phyloP scores from a whole-genome alignment of 2,888 invertebrate species.

The Coelopa pilipes region DNA sequence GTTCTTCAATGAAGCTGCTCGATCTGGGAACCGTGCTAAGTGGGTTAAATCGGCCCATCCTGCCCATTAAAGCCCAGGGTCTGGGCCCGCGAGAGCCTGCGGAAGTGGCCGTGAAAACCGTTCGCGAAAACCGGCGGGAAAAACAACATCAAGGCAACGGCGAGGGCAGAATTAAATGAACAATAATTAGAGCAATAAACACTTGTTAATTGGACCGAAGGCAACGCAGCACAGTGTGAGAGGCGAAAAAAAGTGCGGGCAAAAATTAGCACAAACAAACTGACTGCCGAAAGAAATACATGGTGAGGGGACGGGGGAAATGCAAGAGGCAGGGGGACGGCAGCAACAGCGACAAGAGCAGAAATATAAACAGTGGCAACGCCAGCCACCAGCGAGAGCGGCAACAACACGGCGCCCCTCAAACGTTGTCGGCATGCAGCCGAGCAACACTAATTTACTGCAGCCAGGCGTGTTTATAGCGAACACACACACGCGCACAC shows the following conservation, averaged over 20 bases:
- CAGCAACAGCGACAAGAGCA: not conserved
- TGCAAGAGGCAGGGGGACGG: no score
- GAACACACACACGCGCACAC: constrained; percentile 10
- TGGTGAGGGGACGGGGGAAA: no score
- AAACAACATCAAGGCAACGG: not conserved
- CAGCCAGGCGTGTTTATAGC: constrained; percentile 1
- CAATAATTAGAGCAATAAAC: constrained; percentile 4
- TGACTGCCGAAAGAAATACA: no score
- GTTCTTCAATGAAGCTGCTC: not conserved
- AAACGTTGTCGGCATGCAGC: constrained; percentile 6
- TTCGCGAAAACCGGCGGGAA: not conserved
- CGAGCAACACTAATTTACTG: constrained; percentile 7
- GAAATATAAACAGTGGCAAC: not conserved
- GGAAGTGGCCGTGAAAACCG: no score
- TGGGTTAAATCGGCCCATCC: not conserved
- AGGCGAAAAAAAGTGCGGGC: no score
- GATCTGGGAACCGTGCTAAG: not conserved
- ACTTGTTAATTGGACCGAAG: not conserved
- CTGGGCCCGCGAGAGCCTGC: no score
- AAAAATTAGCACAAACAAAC: no score
- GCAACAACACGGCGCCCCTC: not conserved
- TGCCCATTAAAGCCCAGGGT: no score
- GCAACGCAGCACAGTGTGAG: not conserved
- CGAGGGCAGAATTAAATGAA: no score
- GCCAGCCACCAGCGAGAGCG: no score